Conservation (phyloP, 2,113 vertebrate genomes). For the Geococcyx californianus region DNA sequence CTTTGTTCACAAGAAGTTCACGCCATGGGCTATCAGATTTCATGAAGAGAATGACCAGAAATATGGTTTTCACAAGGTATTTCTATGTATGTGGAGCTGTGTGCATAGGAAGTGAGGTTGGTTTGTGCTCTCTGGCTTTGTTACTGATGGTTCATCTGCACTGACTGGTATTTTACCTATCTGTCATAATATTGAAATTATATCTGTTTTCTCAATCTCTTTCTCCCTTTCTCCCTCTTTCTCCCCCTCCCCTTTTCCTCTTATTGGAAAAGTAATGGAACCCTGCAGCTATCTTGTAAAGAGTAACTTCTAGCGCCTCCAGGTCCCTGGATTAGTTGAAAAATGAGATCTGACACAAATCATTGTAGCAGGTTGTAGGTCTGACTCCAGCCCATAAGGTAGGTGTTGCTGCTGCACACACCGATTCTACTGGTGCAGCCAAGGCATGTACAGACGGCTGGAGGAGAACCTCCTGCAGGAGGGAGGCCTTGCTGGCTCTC, state of each 20-base stretch:
- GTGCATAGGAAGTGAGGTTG: rapidly evolving
- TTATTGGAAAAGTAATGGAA: not conserved
- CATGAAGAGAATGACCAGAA: not conserved
- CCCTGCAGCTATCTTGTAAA: not conserved
- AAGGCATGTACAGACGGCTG: not conserved
- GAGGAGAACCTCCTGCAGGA: not conserved
- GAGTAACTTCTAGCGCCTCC: not conserved
- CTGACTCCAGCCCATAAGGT: not conserved
- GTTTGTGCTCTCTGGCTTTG: not conserved
- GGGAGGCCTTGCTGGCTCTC: not conserved
- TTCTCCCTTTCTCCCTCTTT: not conserved
- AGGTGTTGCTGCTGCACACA: not conserved
- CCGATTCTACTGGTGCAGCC: not conserved
- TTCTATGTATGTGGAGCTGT: not conserved
- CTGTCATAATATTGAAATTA: not conserved
- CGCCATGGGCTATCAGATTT: not conserved
- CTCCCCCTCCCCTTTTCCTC: not conserved
- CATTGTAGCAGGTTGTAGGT: not conserved
- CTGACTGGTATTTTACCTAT: not conserved
- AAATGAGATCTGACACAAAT: not conserved
- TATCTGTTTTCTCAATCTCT: not conserved
- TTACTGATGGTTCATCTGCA: not conserved
- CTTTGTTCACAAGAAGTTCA: not conserved
- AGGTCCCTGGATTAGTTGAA: not conserved
- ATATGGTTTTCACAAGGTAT: not conserved